phyloP scores from a whole-genome alignment of 2,888 invertebrate genomes.

The Drosophila affinis region DNA sequence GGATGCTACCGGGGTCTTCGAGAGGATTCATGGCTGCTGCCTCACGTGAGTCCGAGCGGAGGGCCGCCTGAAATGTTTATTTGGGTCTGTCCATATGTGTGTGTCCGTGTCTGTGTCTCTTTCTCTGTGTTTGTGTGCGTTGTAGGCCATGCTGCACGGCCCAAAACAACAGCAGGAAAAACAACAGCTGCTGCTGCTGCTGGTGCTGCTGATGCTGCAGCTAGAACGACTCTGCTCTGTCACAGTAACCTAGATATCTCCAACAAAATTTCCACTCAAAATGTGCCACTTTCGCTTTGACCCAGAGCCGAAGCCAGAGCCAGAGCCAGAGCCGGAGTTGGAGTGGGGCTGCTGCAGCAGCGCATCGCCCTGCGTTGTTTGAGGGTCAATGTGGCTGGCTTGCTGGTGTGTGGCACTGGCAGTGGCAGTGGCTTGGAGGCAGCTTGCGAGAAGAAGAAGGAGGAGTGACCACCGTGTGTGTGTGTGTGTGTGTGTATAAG shows the following conservation, averaged over 20 bases:
- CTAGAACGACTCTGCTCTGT: conserved; percentile 67
- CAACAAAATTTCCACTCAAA: conserved; percentile 75
- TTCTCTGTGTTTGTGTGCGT: conserved; percentile 59
- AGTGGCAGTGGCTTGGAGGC: background rate
- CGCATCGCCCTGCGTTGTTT: conserved; percentile 52
- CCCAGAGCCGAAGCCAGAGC: conserved; percentile 65
- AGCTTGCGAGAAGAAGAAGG: conserved; percentile 2
- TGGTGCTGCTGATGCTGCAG: conserved; percentile 8
- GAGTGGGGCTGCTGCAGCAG: conserved; percentile 37
- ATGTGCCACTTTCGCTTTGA: conserved; percentile 80
- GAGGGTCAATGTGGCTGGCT: conserved; percentile 71
- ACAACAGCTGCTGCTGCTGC: conserved; percentile 9
- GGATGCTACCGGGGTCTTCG: conserved; percentile 1
- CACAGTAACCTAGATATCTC: conserved; percentile 77
- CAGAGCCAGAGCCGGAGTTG: conserved; percentile 57
- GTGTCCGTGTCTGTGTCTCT: conserved; percentile 64
- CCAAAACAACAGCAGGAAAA: conserved; percentile 51
- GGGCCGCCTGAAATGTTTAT: conserved; percentile 72
- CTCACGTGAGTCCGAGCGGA: conserved; percentile 72
- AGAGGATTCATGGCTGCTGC: conserved; percentile 41
- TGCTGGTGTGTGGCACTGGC: background rate
- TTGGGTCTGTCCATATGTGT: conserved; percentile 59
- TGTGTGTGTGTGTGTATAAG: conserved; percentile 28
- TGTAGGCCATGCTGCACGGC: conserved; percentile 45
- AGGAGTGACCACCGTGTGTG: background rate